phyloP scores from a whole-genome alignment of 2,797 vertebrate species.

The Xyrichtys novacula region DNA sequence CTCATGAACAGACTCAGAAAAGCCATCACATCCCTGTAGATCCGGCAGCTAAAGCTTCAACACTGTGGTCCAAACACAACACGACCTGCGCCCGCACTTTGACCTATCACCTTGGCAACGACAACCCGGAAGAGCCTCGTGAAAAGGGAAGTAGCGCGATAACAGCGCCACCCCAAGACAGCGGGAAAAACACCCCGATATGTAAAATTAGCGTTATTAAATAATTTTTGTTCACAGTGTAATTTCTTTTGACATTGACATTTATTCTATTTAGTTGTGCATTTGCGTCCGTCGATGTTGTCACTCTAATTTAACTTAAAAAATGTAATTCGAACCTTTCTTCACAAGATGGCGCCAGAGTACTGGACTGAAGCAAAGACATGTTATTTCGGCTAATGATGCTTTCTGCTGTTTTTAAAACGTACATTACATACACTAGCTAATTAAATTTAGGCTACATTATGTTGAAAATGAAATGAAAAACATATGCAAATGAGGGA shows the following conservation, averaged over 20 bases:
- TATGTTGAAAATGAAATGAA: background rate
- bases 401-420: background rate
- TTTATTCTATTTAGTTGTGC: background rate
- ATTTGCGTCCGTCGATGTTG: background rate
- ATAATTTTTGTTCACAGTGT: accelerated
- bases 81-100: conserved; percentile 62
- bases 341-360: conserved; percentile 44
- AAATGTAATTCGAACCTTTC: accelerated
- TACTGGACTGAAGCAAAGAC: background rate
- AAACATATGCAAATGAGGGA: background rate
- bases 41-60: background rate
- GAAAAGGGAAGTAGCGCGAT: accelerated
- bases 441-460: no score
- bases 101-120: conserved; percentile 68
- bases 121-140: conserved; percentile 38
- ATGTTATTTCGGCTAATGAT: no score
- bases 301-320: accelerated
- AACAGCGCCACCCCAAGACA: conserved; percentile 63
- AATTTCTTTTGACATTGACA: accelerated
- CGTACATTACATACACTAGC: background rate
- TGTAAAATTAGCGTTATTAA: accelerated
- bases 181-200: background rate
- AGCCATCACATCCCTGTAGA: conserved; percentile 77
- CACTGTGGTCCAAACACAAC: conserved; percentile 66
- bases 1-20: conserved; percentile 72